Base-by-base conservation (phyloP, 2,888 invertebrate genomes). In the Dioctria linearis region DNA sequence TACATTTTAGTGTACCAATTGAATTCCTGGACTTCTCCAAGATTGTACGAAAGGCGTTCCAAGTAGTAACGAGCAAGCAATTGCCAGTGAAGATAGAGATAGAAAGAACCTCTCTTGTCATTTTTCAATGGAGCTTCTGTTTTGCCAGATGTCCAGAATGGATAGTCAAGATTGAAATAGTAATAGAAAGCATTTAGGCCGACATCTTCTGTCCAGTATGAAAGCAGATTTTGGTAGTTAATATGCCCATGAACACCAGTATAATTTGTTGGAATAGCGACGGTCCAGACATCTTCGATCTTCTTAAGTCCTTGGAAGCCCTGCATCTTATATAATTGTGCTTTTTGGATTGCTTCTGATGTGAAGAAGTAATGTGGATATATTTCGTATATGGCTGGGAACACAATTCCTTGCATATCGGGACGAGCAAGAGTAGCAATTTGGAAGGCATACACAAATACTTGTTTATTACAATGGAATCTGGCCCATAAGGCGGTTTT, bases 141-240 rank as follows among this genome's bases (percentile, higher is more conserved):
- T 8, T 86, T 85, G 65, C 92, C 92, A 82, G 90, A 90, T 90
- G 93, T 90, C 93, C 93, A 94, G 90, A 90, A 91, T 4, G 95
- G 95, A 87, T 92, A 93, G 86, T 92, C 92, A 86, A 93, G 89
- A 86, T 92, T 92, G 87, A 91, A 90, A 87, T 93, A 91, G 89
- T 92, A 93, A 90, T 93, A 93, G 90, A 92, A 94, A 11, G 92
- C 88, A 88, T 94, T 95, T 11, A 95, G 89, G 83, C 94, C 95
- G 76, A 95, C 89, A 86, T 96, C 95, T 86, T 95, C 95, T 37
- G 92, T 92, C 90, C 93, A 95, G 88, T 95, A 95, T 66, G 90
- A 90, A 82, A 95, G 85, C 40, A 90, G 89, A 85, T 94, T 92
- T 79, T 93, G 92, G 25, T 91, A 90, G 85, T 92, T 90, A 57